These are phyloP conservation scores for Bombylius discolor DNA, from an alignment of 2,888 invertebrate genomes.

Conservation along the genomic window DNA sequence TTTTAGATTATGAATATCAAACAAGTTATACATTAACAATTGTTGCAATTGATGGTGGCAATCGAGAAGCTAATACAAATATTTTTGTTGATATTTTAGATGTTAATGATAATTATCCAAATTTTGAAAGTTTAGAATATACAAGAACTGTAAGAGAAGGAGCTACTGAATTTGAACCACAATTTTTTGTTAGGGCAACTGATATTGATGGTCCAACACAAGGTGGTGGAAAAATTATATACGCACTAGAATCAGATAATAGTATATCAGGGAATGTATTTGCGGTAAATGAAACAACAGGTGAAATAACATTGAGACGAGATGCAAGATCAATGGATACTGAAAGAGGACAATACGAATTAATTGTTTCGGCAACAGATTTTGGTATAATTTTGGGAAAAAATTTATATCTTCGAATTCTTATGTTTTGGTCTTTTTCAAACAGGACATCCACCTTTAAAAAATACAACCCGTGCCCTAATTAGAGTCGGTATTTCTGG, in stretches of 20 bases:
- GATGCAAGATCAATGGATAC: conserved; percentile 60
- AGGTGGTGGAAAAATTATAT: conserved; percentile 54
- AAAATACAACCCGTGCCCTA: conserved; percentile 50
- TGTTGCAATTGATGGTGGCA: conserved; percentile 71
- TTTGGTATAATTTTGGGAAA: conserved; percentile 38
- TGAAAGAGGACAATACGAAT: conserved; percentile 58
- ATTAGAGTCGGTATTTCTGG: conserved; percentile 69
- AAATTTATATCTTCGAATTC: background rate
- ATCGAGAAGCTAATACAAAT: conserved; percentile 54
- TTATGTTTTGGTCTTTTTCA: background rate
- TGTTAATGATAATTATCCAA: conserved; percentile 63
- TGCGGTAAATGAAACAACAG: conserved; percentile 51
- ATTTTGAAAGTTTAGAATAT: conserved; percentile 57
- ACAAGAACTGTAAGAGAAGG: conserved; percentile 64
- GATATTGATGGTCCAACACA: conserved; percentile 62
- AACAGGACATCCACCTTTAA: conserved; percentile 45
- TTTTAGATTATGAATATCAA: conserved; percentile 66
- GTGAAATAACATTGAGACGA: conserved; percentile 52
- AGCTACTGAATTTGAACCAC: conserved; percentile 62
- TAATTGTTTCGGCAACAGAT: conserved; percentile 56
- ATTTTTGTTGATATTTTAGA: conserved; percentile 58
- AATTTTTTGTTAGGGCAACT: conserved; percentile 62
- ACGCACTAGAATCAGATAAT: conserved; percentile 54
- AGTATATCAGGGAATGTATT: conserved; percentile 53
- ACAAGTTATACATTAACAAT: conserved; percentile 67